Percentiles rank a stretch among this genome's conserved stretches.
These are phyloP conservation scores for Sinocyclocheilus grahami DNA, from an alignment of 2,113 vertebrate species.

Conservation along the genomic window DNA sequence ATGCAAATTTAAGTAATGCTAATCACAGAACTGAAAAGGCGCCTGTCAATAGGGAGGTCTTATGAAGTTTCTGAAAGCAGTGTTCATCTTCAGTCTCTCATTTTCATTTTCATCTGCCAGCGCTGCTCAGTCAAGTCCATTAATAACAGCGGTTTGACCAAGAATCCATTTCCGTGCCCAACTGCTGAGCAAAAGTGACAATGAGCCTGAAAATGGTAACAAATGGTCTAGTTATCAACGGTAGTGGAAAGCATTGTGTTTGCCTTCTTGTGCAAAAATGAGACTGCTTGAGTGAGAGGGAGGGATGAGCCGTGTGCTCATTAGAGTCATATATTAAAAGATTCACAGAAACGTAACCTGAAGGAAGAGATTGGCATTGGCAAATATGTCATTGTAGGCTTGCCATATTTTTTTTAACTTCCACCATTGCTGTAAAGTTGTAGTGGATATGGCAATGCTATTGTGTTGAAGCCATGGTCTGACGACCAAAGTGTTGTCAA, in stretches of 20 bases:
- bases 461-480: neutral
- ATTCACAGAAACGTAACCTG: neutral
- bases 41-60: neutral
- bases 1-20: neutral
- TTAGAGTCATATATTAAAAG: neutral
- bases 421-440: neutral
- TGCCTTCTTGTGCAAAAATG: conserved; percentile 2
- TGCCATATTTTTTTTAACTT: neutral
- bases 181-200: conserved; percentile 36
- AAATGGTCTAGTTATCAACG: conserved; percentile 42
- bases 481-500: neutral
- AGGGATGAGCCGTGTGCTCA: conserved; percentile 11
- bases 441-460: too few relatives aligned
- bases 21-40: conserved; percentile 34
- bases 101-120: conserved; percentile 13
- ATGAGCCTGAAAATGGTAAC: conserved; percentile 46
- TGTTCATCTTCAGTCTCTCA: neutral
- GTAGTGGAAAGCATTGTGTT: conserved; percentile 16
- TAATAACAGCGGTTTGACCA: conserved; percentile 30
- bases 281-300: neutral
- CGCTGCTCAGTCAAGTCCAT: conserved; percentile 33
- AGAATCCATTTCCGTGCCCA: conserved; percentile 38
- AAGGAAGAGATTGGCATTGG: neutral
- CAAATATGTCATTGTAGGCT: neutral
- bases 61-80: conserved; percentile 32